Evolutionary conservation across 2,888 invertebrate genomes (phyloP), one percentile per base, ranked within the genome.

Genomic region (Apantesis nais): DNA sequence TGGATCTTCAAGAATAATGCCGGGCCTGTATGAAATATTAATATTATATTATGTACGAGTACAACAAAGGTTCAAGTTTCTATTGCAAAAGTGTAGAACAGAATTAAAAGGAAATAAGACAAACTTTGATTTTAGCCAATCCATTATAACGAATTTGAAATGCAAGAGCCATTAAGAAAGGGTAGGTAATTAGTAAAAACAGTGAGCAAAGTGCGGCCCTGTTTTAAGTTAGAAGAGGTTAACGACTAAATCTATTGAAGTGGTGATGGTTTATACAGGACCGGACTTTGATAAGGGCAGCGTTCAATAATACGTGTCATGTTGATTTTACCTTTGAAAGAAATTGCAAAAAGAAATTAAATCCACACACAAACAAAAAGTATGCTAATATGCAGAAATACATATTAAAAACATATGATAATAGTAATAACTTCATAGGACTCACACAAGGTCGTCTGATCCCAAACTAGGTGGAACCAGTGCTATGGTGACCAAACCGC

Each of bases 161-260:
- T 77, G 75, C 70, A 75, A 77, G 78, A 62, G 61, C 70, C 68
- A 75, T 72, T 67, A 73, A 25, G 66, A 65, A 55, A 58, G 37
- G 65, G 73, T 71, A 58, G 19, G 67, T 70, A 77, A 73, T 79
- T 76, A 79, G 39, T 44, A 41, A 63, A 71, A 72, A 73, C 76
- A 75, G 72, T 70, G 66, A 69, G 72, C 62, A 64, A 68, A 31
- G 48, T 68, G 12, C 37, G 48, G 55, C 68, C 75, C 72, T 81
- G 77, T 78, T 77, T 73, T 73, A 78, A 79, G 72, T 81, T 70
- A 41, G 67, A 72, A 73, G 66, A 74, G 78, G 79, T 76, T 82
- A 78, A 82, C 52, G 81, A 74, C 81, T 70, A 66, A 62, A 62
- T 74, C 74, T 73, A 77, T 78, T 77, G 76, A 80, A 82, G 75